Evolutionary conservation across 2,888 invertebrate genomes (phyloP).

Genomic region (Scaptomyza cyrtandrae): DNA sequence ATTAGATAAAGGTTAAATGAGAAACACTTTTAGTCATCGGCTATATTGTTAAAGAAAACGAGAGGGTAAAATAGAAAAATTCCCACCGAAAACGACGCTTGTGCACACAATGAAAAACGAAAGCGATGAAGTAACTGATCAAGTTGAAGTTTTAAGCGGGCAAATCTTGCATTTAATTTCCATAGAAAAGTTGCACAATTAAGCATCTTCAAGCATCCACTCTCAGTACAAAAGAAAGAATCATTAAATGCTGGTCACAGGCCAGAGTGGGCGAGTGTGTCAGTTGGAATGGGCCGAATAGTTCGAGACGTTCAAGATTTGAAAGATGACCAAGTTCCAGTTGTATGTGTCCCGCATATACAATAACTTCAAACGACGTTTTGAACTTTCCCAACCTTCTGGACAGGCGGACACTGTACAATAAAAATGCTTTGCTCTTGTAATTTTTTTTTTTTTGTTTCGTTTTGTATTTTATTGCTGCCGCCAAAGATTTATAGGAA

Average conservation of each 20-base stretch:
- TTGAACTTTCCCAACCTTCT: conserved; percentile 72
- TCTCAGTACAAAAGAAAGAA: conserved; percentile 51
- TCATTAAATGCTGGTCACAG: conserved; percentile 65
- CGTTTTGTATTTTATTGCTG: conserved; percentile 41
- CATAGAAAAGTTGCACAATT: conserved; percentile 78
- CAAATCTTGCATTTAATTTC: conserved; percentile 65
- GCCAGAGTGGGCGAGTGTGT: conserved; percentile 61
- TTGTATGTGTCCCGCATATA: conserved; percentile 60
- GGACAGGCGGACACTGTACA: conserved; percentile 40
- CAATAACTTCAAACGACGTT: conserved; percentile 57
- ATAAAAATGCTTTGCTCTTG: conserved; percentile 66
- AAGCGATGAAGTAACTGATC: conserved; percentile 76
- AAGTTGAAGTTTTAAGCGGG: conserved; percentile 28
- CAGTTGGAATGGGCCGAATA: conserved; percentile 39
- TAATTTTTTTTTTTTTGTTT: conserved; percentile 43
- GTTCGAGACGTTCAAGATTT: conserved; percentile 18
- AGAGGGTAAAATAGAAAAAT: conserved; percentile 30
- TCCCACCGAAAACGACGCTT: conserved; percentile 47
- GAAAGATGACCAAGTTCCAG: conserved; percentile 56
- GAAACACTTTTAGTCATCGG: neutral
- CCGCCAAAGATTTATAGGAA: conserved; percentile 74
- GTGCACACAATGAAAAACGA: conserved; percentile 67
- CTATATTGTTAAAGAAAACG: conserved; percentile 29
- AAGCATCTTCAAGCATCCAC: conserved; percentile 59
- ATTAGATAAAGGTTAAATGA: conserved; percentile 6